These are phyloP conservation scores for Colostygia pectinataria DNA, from an alignment of 2,888 invertebrate species.

Conservation along the genomic window DNA sequence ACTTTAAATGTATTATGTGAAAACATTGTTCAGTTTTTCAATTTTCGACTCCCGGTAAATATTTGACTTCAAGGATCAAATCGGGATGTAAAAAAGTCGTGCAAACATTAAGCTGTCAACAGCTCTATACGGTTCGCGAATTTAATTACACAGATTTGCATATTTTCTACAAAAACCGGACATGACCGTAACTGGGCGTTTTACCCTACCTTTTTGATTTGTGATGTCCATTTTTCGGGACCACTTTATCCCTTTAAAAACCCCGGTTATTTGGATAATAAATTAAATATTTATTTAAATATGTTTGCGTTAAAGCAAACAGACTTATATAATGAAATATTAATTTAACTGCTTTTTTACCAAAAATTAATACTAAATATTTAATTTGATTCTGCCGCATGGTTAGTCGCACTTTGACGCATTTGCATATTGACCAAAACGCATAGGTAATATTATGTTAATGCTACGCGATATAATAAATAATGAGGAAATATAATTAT, in stretches of 20 bases:
- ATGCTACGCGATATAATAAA: too few relatives aligned
- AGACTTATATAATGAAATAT: too few relatives aligned
- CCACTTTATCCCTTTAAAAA: constrained; percentile 26
- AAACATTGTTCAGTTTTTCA: background rate
- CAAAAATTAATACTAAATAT: too few relatives aligned
- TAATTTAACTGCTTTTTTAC: too few relatives aligned
- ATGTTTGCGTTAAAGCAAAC: constrained; percentile 6
- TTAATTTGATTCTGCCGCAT: too few relatives aligned
- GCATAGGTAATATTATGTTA: too few relatives aligned
- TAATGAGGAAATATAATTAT: too few relatives aligned
- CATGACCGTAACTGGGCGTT: constrained; percentile 46
- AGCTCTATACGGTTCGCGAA: constrained; percentile 56
- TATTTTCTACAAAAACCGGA: constrained; percentile 55
- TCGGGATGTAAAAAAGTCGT: constrained; percentile 17
- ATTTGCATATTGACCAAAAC: too few relatives aligned
- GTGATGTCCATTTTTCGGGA: constrained; percentile 41
- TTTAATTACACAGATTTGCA: constrained; percentile 72
- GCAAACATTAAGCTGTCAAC: constrained; percentile 54
- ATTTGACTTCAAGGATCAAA: constrained; percentile 10
- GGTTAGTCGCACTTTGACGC: too few relatives aligned
- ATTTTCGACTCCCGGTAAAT: constrained; percentile 5
- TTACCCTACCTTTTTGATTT: constrained; percentile 58
- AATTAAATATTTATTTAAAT: constrained; percentile 20
- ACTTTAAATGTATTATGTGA: too few relatives aligned
- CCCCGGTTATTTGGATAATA: constrained; percentile 33